Evolutionary conservation across 2,888 invertebrate genomes (phyloP), one percentile per base, ranked within the genome.

Genomic region (Gryllus longicercus): DNA sequence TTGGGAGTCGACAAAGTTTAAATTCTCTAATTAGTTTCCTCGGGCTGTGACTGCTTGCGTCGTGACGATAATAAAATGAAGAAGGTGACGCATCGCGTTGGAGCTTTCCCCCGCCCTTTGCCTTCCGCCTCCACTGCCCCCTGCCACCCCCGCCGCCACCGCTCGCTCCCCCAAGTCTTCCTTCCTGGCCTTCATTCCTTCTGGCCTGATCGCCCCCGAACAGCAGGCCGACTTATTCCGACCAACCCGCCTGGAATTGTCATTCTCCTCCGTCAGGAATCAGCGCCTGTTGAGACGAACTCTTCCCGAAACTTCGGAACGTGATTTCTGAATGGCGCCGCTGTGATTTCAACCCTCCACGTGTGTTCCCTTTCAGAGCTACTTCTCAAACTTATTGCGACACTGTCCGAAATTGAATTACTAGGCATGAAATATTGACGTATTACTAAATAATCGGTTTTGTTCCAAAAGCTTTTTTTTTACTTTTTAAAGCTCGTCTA

Each of bases 41-140:
- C n/a, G 63, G n/a, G n/a, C 63, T n/a, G n/a, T n/a, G 63, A 63
- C 63, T n/a, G 63, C n/a, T 63, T n/a, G 63, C 63, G n/a, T 63
- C 63, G 63, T 63, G 63, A 63, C 63, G 63, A 63, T 63, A 63
- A 63, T 63, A 63, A 63, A 63, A 63, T 63, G 63, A 63, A 63
- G 63, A 63, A 63, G 63, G 63, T 63, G 63, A 63, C 63, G 63
- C 63, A 38, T 38, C 38, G 38, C 8, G 63, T 63, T 63, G 4
- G 63, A 63, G 63, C 14, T n/a, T 63, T n/a, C 38, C 38, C 38
- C 8, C 38, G 38, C 8, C 38, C 38, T 38, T 38, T 8, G 38
- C 63, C n/a, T 63, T 63, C 63, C 63, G 14, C 63, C 63, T 63
- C 63, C 14, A n/a, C 14, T 8, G 38, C 38, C n/a, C n/a, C 63